Percentiles rank a stretch among this genome's conserved stretches.
These are phyloP conservation scores for Drosophila ironensis DNA, from an alignment of 1,140 invertebrate species.

Conservation along the genomic window DNA sequence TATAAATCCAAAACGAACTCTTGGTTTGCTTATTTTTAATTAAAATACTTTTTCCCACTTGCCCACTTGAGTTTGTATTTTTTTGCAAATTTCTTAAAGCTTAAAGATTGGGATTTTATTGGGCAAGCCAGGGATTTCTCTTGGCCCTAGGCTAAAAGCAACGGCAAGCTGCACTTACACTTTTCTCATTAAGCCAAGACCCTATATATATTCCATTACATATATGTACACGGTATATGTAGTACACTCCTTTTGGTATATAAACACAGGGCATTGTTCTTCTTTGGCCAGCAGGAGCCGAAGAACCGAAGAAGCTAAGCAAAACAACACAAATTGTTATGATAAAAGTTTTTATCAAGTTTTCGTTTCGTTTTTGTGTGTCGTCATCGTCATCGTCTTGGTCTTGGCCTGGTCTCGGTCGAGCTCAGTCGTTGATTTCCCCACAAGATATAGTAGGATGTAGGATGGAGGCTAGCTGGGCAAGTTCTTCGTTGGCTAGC, in stretches of 20 bases:
- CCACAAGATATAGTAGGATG: conserved; percentile 42
- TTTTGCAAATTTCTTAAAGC: conserved; percentile 7
- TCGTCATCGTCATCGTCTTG: conserved; percentile 39
- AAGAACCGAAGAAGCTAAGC: conserved; percentile 19
- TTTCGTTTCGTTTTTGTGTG: conserved; percentile 54
- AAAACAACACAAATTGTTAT: conserved; percentile 80
- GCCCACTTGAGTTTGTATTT: too few species aligned
- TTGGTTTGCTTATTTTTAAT: too few species aligned
- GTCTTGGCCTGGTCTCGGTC: conserved; percentile 16
- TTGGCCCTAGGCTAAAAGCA: conserved; percentile 12
- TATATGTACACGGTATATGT: conserved; percentile 13
- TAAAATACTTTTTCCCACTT: too few species aligned
- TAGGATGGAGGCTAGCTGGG: conserved; percentile 3
- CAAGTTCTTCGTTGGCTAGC: conserved; percentile 1
- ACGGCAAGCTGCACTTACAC: conserved; percentile 62
- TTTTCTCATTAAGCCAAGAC: conserved; percentile 63
- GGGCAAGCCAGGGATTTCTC: too few species aligned
- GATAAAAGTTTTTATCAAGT: conserved; percentile 81
- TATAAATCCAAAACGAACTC: too few species aligned
- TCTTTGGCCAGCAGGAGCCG: conserved; percentile 6
- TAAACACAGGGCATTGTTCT: conserved; percentile 42
- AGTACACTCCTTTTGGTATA: background rate
- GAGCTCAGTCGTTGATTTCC: conserved; percentile 42
- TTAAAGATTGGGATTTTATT: conserved; percentile 13
- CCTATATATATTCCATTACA: too few species aligned